These are phyloP conservation scores for Epinotia brunnichana DNA, from an alignment of 2,888 invertebrate species.

Conservation along the genomic window DNA sequence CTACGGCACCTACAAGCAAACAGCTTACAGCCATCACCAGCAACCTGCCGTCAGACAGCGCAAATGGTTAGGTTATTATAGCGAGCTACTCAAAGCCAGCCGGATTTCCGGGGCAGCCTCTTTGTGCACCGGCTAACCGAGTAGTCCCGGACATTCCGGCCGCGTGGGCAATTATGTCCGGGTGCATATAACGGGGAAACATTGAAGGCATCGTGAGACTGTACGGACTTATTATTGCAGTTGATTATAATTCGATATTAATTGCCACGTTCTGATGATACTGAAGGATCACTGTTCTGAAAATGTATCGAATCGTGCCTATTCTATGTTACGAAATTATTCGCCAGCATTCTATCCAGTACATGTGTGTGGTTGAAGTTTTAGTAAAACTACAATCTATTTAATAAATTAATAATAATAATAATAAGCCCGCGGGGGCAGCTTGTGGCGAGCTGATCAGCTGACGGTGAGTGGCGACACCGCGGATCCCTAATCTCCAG, in stretches of 20 bases:
- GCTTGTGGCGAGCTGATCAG: too few relatives aligned
- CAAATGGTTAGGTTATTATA: slow-evolving; percentile 22
- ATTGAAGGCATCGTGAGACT: slow-evolving; percentile 30
- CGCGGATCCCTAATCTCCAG: too few relatives aligned
- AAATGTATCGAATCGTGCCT: not conserved
- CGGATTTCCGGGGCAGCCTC: slow-evolving; percentile 17
- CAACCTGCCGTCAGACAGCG: not conserved
- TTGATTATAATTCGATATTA: slow-evolving; percentile 12
- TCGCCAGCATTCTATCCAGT: too few relatives aligned
- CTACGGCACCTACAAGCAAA: not conserved
- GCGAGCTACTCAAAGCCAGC: slow-evolving; percentile 29
- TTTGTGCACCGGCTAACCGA: slow-evolving; percentile 21
- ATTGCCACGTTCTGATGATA: not conserved
- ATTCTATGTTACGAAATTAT: too few relatives aligned
- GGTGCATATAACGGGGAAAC: slow-evolving; percentile 25
- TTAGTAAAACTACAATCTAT: too few relatives aligned
- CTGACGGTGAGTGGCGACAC: too few relatives aligned
- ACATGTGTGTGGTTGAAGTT: too few relatives aligned
- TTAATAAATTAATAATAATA: too few relatives aligned
- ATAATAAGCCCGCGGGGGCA: too few relatives aligned
- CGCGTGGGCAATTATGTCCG: slow-evolving; percentile 38
- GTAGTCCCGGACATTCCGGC: slow-evolving; percentile 33
- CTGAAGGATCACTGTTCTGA: not conserved
- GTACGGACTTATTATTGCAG: slow-evolving; percentile 13
- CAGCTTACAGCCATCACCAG: not conserved